These are phyloP conservation scores for Nylanderia fulva DNA, from an alignment of 1,140 invertebrate species.

Conservation along the genomic window DNA sequence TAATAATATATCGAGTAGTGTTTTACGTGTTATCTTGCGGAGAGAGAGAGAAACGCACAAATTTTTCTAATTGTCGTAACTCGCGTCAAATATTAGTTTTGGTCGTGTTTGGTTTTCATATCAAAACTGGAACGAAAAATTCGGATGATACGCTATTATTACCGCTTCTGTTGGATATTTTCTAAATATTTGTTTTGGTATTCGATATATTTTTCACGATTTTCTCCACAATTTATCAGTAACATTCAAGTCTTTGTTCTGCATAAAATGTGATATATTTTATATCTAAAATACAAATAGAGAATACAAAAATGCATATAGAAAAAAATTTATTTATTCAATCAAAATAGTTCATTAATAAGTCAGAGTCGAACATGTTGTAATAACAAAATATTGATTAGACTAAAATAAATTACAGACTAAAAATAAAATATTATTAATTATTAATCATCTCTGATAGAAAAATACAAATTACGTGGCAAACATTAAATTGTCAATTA, in stretches of 20 bases:
- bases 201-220: constrained; percentile 20
- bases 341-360: not conserved
- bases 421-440: constrained; percentile 24
- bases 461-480: not conserved
- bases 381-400: too few species aligned
- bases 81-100: constrained; percentile 45
- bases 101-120: constrained; percentile 15
- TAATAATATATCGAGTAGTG: constrained; percentile 33
- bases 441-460: not conserved
- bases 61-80: constrained; percentile 54
- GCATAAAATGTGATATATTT: not conserved
- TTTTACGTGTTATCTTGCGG: constrained; percentile 35
- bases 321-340: not conserved
- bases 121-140: constrained; percentile 23
- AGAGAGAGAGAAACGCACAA: not conserved
- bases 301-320: not conserved
- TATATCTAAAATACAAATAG: not conserved
- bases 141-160: constrained; percentile 38
- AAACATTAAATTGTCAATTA: not conserved
- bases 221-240: not conserved
- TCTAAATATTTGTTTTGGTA: not conserved
- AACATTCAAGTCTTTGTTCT: constrained; percentile 16
- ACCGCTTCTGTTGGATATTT: constrained; percentile 18
- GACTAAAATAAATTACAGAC: too few species aligned
- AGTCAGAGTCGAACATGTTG: not conserved